Percentiles rank a stretch among this genome's conserved stretches.
These are phyloP conservation scores for Bombyx huttoni DNA, from an alignment of 2,888 invertebrate species.

Conservation along the genomic window DNA sequence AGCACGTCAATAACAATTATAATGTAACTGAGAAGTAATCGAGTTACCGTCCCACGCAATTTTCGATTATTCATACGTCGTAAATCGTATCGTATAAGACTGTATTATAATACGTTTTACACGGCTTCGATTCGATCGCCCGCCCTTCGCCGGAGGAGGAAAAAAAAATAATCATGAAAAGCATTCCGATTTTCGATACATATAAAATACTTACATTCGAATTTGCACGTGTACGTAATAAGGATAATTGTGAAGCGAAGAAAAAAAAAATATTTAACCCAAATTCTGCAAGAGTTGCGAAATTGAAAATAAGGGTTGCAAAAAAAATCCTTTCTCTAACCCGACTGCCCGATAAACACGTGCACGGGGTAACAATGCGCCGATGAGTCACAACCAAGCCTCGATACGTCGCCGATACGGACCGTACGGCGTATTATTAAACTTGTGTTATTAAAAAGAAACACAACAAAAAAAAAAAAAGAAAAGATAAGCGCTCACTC, in stretches of 20 bases:
- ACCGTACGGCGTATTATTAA: constrained; percentile 58
- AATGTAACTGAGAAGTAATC: constrained; percentile 47
- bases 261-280: constrained; percentile 50
- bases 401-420: constrained; percentile 45
- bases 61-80: constrained; percentile 38
- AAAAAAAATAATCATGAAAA: constrained; percentile 15
- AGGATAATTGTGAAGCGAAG: constrained; percentile 34
- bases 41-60: constrained; percentile 25
- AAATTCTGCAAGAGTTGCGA: constrained; percentile 71
- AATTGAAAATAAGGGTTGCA: constrained; percentile 68
- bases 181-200: not conserved
- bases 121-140: constrained; percentile 15
- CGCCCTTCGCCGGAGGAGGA: constrained; percentile 13
- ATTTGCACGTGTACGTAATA: constrained; percentile 28
- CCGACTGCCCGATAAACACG: constrained; percentile 63
- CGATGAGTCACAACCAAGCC: constrained; percentile 59
- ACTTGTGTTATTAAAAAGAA: constrained; percentile 10
- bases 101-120: constrained; percentile 17
- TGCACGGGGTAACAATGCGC: constrained; percentile 56
- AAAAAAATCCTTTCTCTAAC: constrained; percentile 64
- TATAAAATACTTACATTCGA: not conserved
- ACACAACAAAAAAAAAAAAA: constrained; percentile 29
- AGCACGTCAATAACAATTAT: constrained; percentile 33
- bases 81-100: constrained; percentile 22
- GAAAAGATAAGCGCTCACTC: constrained; percentile 65